phyloP scores from a whole-genome alignment of 2,113 vertebrate species.

The Ciconia stormi region DNA sequence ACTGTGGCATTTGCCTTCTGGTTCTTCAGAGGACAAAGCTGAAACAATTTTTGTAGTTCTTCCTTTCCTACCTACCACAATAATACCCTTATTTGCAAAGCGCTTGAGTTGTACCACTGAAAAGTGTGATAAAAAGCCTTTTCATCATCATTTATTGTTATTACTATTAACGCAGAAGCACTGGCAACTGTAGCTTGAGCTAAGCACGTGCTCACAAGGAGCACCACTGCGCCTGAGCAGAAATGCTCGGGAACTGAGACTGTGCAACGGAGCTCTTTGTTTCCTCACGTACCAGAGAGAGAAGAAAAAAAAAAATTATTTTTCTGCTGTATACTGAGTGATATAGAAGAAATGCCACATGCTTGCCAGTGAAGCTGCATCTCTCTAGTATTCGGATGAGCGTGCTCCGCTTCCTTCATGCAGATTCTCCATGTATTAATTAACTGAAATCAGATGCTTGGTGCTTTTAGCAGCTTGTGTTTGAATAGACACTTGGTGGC shows the following conservation, averaged over 20 bases:
- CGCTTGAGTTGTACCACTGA: not conserved
- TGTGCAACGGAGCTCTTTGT: not conserved
- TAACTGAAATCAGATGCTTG: not conserved
- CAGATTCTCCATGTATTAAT: not conserved
- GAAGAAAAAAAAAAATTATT: not conserved
- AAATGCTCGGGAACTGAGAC: not conserved
- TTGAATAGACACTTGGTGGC: constrained; percentile 52
- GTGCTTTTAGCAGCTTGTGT: not conserved
- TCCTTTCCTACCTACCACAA: not conserved
- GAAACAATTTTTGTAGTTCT: not conserved
- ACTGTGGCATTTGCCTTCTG: not conserved
- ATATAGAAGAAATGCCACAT: not conserved
- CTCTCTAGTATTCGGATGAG: not conserved
- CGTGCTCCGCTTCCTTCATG: not conserved
- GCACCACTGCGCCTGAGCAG: not conserved
- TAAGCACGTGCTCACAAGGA: not conserved
- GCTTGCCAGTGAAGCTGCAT: not conserved
- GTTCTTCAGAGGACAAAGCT: not conserved
- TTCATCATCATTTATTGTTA: not conserved
- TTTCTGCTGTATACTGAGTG: not conserved
- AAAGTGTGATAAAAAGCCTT: not conserved
- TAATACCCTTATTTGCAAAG: not conserved
- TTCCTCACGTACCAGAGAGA: not conserved
- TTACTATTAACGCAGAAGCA: not conserved
- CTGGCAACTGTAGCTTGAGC: not conserved